Base-by-base conservation (phyloP, 2,888 invertebrate species). In the Apodemia hepburni region DNA sequence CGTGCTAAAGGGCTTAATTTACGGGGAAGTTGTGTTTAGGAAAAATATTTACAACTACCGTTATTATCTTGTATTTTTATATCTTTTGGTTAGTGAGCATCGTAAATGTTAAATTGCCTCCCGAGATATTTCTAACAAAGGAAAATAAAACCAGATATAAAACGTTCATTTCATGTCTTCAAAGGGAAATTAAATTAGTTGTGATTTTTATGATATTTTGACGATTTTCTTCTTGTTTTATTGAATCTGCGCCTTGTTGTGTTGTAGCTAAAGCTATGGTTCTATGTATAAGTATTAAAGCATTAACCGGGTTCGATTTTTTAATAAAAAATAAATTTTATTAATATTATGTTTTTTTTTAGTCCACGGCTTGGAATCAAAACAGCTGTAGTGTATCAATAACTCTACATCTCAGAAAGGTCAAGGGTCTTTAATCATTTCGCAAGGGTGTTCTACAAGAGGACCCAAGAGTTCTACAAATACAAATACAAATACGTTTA, bases 41-140 rank as follows among this genome's bases (percentile, higher is more conserved):
- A 57, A 57, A 57, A 57, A 57, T 57, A 57, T 57, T 29, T 57
- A 57, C 57, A 57, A 57, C 57, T 57, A 57, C 57, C 29, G 57
- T 29, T 57, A 57, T 57, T 57, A 57, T 57, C 57, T 57, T 57
- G 57, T 57, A 29, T 57, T 57, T 57, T 57, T 57, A 57, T 57
- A 27, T 29, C 57, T 57, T 29, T 57, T 57, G 57, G 29, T 57
- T 57, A 57, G 29, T 27, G 29, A 7, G 29, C 27, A 29, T 57
- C 27, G 57, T 57, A 57, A 57, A 57, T 57, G 57, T 57, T 57
- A 57, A 57, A 57, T 57, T 57, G 57, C 57, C 57, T 47, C 27
- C 29, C 27, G 57, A 29, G 29, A 27, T 57, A 29, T 57, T 29
- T 57, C 15, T 57, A 29, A 57, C 57, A 57, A 57, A 29, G 57